Base-by-base conservation (phyloP, 2,797 vertebrate species). In the Phrynocephalus guinanensis region DNA sequence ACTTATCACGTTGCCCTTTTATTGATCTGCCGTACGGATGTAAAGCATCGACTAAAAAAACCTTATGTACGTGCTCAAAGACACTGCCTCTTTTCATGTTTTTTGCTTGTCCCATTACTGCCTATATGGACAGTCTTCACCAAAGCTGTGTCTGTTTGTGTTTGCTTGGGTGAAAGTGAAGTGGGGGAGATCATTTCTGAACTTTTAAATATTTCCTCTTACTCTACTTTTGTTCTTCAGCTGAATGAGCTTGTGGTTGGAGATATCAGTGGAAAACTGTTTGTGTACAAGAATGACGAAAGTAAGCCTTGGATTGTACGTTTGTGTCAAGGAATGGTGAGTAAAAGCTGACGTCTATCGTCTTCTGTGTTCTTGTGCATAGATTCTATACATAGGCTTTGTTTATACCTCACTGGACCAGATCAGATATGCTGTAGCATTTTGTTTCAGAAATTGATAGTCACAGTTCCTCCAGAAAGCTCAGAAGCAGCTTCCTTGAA, bases 231-330 rank as follows among this genome's bases (percentile, higher is more conserved):
- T 91, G 81, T 75, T 63, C 72, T 94, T 3, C 82, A 99, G 99
- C 90, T 99, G 91, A 99, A 99, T 26, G 99, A 99, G 91, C 95
- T 99, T 0, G 97, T 99, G 52, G 98, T 99, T 38, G 99, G 99
- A 63, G 99, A 99, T 96, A 99, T 98, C 66, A 98, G 94, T 1
- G 99, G 99, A 70, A 99, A 98, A 82, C 96, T 99, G 38, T 97
- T 95, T 0, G 96, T 99, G 72, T 99, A 99, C 94, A 99, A 99
- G 96, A 98, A 97, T 0, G 99, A 99, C 16, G 98, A 98, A 80
- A 97, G 97, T 95, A 99, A 98, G 90, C 98, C 99, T 0, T 99
- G 98, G 97, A 92, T 97, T 90, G 97, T 98, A 4, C 97, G 98
- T 24, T 95, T 95, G 52, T 99, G 99, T 82, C 97, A 98, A 93